Evolutionary conservation across 2,113 vertebrate genomes (phyloP), one percentile per base, ranked within the genome.

Genomic region (Nannospalax galili): DNA sequence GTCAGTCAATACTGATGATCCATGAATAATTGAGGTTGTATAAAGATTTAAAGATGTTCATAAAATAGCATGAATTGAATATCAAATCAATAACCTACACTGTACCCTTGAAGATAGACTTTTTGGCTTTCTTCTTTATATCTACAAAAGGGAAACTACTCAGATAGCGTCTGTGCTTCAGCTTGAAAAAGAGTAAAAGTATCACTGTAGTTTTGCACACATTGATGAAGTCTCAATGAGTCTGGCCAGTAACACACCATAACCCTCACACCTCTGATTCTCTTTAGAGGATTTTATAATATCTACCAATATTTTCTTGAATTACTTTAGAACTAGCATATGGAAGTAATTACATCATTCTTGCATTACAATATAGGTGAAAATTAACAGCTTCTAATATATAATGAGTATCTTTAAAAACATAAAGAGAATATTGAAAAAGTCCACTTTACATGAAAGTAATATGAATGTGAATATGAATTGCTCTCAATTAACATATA

Each of bases 21-120:
- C 70, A 56, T 77, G 37, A 80, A 82, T 97, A 95, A 95, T 37
- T 92, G 58, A 85, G 37, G 74, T 3, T 58, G 11, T 52, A 74
- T 19, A 69, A 88, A 78, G 79, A 88, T 78, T 67, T 94, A 62
- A 94, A 91, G 37, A 92, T 82, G 35, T 72, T 78, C 40, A 85
- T 64, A 74, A 85, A 90, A 62, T n/a, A 6, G 17, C 56, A 75
- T 37, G 16, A 90, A 90, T n/a, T 86, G n/a, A 78, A 60, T 93
- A 70, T 26, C 14, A 94, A 84, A 85, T 89, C 67, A 95, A 92
- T 81, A 75, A 40, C 17, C 24, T 56, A 7, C 32, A 56, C 20
- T 58, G 24, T 28, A n/a, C 35, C 28, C 79, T 88, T 84, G 48
- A 64, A 78, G 95, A 62, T 35, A 37, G 2, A 60, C 12, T 42